A percentile compares a stretch with the other conserved stretches of the same genome.
Evolutionary conservation across 2,797 vertebrate genomes (phyloP).

Genomic region (Paedocypris micromegethes): DNA sequence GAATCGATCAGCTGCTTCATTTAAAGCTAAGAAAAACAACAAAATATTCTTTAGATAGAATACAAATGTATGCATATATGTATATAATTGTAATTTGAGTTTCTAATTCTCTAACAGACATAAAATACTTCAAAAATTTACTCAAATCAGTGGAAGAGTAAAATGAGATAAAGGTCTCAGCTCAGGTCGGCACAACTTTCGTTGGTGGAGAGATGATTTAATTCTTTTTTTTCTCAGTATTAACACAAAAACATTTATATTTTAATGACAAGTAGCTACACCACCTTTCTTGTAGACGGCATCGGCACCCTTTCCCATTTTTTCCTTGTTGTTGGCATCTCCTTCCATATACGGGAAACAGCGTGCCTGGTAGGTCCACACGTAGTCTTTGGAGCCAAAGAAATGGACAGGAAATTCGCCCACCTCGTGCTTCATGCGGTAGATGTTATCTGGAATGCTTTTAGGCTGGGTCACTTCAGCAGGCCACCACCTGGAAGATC

Average conservation of each 20-base stretch:
- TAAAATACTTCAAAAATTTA: too few species aligned
- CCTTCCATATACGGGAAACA: constrained; percentile 98
- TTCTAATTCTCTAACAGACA: too few species aligned
- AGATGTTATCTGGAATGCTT: constrained; percentile 87
- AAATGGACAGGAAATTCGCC: constrained; percentile 97
- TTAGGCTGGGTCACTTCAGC: constrained; percentile 91
- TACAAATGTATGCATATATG: too few species aligned
- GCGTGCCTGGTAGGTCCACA: constrained; percentile 97
- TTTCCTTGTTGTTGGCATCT: constrained; percentile 95
- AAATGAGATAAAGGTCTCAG: too few species aligned
- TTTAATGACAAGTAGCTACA: not conserved
- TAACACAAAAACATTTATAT: too few species aligned
- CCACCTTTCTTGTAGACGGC: constrained; percentile 94
- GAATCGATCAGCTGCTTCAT: constrained; percentile 90
- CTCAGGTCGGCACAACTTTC: too few species aligned
- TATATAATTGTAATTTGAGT: too few species aligned
- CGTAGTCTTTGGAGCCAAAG: constrained; percentile 96
- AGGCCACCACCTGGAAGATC: constrained; percentile 87
- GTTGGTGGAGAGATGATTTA: too few species aligned
- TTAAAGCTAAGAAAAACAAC: constrained; percentile 71
- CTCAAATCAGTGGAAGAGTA: too few species aligned
- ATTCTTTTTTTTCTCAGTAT: too few species aligned
- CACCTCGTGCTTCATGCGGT: constrained; percentile 91
- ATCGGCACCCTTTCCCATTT: constrained; percentile 95
- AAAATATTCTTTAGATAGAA: not conserved